These are phyloP conservation scores for Chaitophorus viminalis DNA, from an alignment of 2,888 invertebrate genomes.

Conservation along the genomic window DNA sequence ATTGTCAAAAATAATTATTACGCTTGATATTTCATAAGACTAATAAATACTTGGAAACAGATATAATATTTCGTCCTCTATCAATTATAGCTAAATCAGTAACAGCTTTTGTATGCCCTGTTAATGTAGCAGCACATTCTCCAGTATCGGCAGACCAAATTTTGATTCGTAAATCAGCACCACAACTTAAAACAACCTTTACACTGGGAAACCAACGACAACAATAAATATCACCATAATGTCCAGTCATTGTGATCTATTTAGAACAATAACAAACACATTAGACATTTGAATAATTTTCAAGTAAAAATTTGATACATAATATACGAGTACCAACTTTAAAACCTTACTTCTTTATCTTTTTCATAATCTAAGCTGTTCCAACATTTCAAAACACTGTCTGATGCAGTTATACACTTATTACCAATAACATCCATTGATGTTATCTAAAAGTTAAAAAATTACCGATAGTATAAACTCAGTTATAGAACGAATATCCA, in stretches of 20 bases:
- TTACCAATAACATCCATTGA: conserved; percentile 46
- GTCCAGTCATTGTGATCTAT: conserved; percentile 72
- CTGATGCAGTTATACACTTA: conserved; percentile 51
- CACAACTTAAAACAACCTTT: conserved; percentile 74
- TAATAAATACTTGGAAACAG: conserved; percentile 73
- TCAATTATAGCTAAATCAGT: conserved; percentile 75
- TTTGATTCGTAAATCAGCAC: conserved; percentile 76
- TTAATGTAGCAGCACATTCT: conserved; percentile 74
- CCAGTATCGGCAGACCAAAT: conserved; percentile 79
- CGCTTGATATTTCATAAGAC: not conserved
- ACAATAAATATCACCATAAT: conserved; percentile 76
- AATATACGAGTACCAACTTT: not conserved
- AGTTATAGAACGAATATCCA: not conserved
- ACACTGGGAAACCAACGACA: conserved; percentile 79
- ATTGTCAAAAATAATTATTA: conserved; percentile 28
- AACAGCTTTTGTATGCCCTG: conserved; percentile 75
- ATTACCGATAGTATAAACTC: conserved; percentile 19
- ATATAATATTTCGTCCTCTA: conserved; percentile 76
- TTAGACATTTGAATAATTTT: not conserved
- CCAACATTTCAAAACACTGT: conserved; percentile 51
- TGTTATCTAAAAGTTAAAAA: conserved; percentile 36
- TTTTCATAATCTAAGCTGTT: conserved; percentile 38
- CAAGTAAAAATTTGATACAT: not conserved
- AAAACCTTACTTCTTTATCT: conserved; percentile 39
- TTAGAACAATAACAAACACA: conserved; percentile 41